Evolutionary conservation across 1,140 invertebrate genomes (phyloP).

Genomic region (Trialeurodes vaporariorum): DNA sequence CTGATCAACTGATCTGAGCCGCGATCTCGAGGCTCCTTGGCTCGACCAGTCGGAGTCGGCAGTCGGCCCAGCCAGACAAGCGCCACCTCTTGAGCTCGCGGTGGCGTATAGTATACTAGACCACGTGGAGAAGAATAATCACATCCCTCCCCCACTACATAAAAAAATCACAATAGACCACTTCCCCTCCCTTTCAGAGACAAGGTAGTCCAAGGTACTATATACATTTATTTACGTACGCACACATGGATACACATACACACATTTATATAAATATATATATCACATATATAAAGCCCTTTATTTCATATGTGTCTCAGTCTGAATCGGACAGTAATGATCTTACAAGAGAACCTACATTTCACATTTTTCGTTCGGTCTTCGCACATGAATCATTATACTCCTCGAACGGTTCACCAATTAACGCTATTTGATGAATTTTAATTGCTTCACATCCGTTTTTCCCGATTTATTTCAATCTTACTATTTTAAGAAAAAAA

Average conservation of each 20-base stretch:
- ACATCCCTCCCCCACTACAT: neutral
- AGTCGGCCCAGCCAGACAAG: too few relatives aligned
- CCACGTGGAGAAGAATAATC: neutral
- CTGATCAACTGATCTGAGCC: too few relatives aligned
- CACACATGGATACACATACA: neutral
- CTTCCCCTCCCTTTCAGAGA: neutral
- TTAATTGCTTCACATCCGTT: neutral
- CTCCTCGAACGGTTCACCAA: neutral
- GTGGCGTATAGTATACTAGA: too few relatives aligned
- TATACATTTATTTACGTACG: conserved; percentile 1
- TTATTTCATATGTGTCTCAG: neutral
- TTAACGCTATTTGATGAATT: conserved; percentile 1
- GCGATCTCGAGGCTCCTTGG: too few relatives aligned
- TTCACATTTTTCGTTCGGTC: neutral
- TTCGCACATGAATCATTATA: neutral
- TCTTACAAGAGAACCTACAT: neutral
- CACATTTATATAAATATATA: neutral
- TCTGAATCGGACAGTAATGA: neutral
- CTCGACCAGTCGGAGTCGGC: too few relatives aligned
- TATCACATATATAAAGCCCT: neutral
- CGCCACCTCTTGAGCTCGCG: too few relatives aligned
- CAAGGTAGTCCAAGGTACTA: neutral
- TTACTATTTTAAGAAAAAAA: neutral
- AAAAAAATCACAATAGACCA: conserved; percentile 1
- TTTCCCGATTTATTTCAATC: neutral